These are phyloP conservation scores for Tethea ocularis DNA, from an alignment of 2,888 invertebrate genomes.

Conservation along the genomic window DNA sequence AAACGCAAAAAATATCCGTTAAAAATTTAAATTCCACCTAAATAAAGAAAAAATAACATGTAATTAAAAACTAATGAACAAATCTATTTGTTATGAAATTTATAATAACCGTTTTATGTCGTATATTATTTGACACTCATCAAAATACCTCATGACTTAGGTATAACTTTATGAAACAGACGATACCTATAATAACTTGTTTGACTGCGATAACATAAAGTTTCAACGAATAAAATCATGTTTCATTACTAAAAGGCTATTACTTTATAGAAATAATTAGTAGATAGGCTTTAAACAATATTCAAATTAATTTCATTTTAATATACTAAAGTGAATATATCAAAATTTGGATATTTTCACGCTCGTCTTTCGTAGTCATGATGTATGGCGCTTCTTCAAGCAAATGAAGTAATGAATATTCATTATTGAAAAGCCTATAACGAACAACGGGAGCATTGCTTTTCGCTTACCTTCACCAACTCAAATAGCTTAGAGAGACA, in stretches of 20 bases:
- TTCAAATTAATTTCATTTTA: conserved; percentile 53
- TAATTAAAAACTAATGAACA: no score
- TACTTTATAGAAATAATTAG: neutral
- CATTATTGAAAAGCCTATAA: conserved; percentile 62
- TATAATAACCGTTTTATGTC: no score
- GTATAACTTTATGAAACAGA: no score
- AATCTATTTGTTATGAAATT: no score
- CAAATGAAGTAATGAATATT: conserved; percentile 74
- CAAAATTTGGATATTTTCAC: conserved; percentile 49
- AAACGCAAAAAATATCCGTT: no score
- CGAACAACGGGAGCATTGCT: conserved; percentile 45
- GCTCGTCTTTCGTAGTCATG: conserved; percentile 51
- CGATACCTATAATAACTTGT: conserved; percentile 26
- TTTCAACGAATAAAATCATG: neutral
- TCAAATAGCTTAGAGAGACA: conserved; percentile 44
- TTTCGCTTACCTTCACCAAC: conserved; percentile 48
- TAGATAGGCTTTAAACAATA: conserved; percentile 15
- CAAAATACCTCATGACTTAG: no score
- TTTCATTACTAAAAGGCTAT: neutral
- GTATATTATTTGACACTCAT: no score
- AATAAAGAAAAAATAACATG: no score
- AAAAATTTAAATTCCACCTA: no score
- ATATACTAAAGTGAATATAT: conserved; percentile 38
- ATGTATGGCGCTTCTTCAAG: conserved; percentile 73
- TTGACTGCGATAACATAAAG: conserved; percentile 32